phyloP scores from a whole-genome alignment of 1,140 invertebrate genomes.

The Drosophila virilis region DNA sequence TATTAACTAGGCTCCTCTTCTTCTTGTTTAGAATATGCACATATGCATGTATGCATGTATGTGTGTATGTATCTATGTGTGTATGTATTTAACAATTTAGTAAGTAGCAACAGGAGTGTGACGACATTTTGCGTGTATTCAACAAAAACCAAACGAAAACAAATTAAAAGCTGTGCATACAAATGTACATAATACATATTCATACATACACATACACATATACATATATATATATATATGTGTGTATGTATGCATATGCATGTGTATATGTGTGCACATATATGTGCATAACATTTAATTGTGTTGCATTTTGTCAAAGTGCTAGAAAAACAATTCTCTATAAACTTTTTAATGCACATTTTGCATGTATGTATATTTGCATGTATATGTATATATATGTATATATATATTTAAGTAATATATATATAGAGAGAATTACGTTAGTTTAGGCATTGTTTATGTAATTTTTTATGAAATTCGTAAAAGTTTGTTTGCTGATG shows the following conservation, averaged over 20 bases:
- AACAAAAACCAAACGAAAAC: too few species aligned
- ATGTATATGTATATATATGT: conserved; percentile 28
- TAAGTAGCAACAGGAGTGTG: conserved; percentile 1
- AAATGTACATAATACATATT: too few species aligned
- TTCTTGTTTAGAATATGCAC: conserved; percentile 12
- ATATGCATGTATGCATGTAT: conserved; percentile 13
- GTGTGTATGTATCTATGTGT: conserved; percentile 3
- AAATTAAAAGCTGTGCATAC: too few species aligned
- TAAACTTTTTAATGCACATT: too few species aligned
- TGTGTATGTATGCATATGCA: not conserved
- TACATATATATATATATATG: conserved; percentile 5
- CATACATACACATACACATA: conserved; percentile 3
- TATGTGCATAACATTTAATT: not conserved
- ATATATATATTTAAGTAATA: conserved; percentile 35
- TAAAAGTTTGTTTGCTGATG: conserved; percentile 58
- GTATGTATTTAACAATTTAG: conserved; percentile 27
- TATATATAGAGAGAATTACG: conserved; percentile 57
- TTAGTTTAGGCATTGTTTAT: conserved; percentile 51
- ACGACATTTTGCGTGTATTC: too few species aligned
- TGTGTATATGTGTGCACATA: not conserved
- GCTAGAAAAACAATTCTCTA: conserved; percentile 59
- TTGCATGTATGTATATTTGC: conserved; percentile 13
- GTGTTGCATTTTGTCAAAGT: conserved; percentile 41
- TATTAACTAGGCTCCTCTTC: conserved; percentile 12
- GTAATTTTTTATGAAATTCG: conserved; percentile 56